A percentile compares a stretch with the other conserved stretches of the same genome.
Evolutionary conservation across 2,888 invertebrate genomes (phyloP).

Genomic region (Pomacea canaliculata): DNA sequence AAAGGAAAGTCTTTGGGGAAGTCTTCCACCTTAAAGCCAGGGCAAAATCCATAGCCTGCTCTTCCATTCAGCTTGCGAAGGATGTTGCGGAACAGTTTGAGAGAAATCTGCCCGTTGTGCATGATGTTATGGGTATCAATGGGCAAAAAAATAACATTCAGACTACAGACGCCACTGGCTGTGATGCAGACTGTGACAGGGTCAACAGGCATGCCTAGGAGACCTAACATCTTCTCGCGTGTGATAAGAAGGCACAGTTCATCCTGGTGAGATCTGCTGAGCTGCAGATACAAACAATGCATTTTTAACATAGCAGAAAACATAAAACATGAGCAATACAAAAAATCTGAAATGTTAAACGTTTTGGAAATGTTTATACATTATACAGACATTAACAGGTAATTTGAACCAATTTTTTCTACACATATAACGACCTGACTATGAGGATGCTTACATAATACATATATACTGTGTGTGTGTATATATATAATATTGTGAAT

Average conservation of each 20-base stretch:
- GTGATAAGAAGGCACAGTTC: conserved; percentile 15
- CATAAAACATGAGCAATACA: too few species aligned
- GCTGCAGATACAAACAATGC: not conserved
- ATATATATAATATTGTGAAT: too few species aligned
- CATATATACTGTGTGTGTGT: too few species aligned
- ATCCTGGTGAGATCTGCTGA: conserved; percentile 15
- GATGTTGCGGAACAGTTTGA: conserved; percentile 1
- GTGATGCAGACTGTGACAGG: conserved; percentile 12
- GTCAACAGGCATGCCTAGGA: conserved; percentile 7
- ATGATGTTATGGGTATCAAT: conserved; percentile 3
- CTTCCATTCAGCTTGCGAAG: conserved; percentile 16
- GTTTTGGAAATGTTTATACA: not conserved
- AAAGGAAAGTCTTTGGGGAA: conserved; percentile 8
- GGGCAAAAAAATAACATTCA: conserved; percentile 13
- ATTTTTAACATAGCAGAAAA: not conserved
- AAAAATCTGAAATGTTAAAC: not conserved
- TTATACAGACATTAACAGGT: not conserved
- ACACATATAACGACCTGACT: too few species aligned
- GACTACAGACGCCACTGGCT: conserved; percentile 4
- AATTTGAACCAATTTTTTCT: too few species aligned
- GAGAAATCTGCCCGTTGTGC: not conserved
- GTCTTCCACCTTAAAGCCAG: conserved; percentile 18
- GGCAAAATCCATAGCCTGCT: conserved; percentile 17
- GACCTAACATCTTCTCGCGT: conserved; percentile 1
- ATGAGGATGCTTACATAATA: too few species aligned